These are phyloP conservation scores for Harpagoxenus sublaevis DNA, from an alignment of 2,888 invertebrate species.

Conservation along the genomic window DNA sequence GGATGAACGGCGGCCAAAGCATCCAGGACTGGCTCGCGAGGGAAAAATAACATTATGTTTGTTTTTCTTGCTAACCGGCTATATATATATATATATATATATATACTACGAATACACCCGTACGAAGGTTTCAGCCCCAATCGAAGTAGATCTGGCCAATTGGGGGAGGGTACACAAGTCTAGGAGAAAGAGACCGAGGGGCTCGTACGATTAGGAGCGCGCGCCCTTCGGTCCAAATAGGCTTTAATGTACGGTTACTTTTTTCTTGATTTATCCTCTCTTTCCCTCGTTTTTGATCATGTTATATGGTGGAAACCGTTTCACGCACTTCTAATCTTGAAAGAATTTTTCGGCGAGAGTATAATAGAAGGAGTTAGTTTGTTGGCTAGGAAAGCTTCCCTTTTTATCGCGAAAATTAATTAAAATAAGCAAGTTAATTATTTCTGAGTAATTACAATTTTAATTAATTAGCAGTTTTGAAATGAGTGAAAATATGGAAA, in stretches of 20 bases:
- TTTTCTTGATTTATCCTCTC: conserved; percentile 31
- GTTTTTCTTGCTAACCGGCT: conserved; percentile 65
- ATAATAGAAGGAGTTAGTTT: not conserved
- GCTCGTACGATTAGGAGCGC: conserved; percentile 61
- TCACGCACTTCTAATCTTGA: not conserved
- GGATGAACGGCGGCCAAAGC: conserved; percentile 45
- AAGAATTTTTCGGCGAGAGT: conserved; percentile 9
- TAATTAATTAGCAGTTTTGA: not conserved
- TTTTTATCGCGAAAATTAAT: not conserved
- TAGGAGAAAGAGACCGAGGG: conserved; percentile 22
- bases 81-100: no score
- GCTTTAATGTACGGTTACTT: conserved; percentile 66
- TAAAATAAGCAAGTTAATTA: conserved; percentile 1
- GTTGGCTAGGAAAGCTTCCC: not conserved
- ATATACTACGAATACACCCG: not conserved
- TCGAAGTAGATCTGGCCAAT: conserved; percentile 51
- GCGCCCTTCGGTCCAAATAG: conserved; percentile 48
- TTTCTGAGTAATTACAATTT: not conserved
- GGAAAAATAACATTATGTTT: conserved; percentile 72
- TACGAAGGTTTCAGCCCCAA: conserved; percentile 23
- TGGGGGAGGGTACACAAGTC: conserved; percentile 51
- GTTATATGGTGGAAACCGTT: conserved; percentile 4
- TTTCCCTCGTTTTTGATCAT: not conserved
- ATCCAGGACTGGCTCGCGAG: conserved; percentile 34
- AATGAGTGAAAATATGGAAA: not conserved